These are phyloP conservation scores for Notothenia rossii DNA, from an alignment of 2,113 vertebrate species.

Conservation along the genomic window DNA sequence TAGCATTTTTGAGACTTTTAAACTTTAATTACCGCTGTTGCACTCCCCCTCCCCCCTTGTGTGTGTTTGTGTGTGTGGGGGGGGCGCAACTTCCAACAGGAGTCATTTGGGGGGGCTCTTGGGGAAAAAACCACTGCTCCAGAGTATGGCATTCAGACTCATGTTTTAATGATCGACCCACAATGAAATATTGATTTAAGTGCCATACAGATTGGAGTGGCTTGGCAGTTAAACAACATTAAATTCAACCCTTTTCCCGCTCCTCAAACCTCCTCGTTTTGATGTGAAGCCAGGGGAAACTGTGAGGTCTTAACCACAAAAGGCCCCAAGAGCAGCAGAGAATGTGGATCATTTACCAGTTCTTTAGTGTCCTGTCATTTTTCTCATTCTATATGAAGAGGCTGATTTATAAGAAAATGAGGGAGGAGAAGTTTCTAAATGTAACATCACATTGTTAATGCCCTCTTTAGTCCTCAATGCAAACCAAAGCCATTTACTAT, in stretches of 20 bases:
- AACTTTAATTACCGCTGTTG: too few species aligned
- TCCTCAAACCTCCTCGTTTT: conserved; percentile 20
- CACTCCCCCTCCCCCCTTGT: too few species aligned
- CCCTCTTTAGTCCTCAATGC: conserved; percentile 4
- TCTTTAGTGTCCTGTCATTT: conserved; percentile 48
- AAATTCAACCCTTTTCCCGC: conserved; percentile 46
- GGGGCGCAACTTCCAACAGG: too few species aligned
- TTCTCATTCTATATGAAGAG: conserved; percentile 27
- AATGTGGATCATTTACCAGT: conserved; percentile 67
- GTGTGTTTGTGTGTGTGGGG: too few species aligned
- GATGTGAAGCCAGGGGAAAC: conserved; percentile 26
- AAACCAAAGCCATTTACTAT: too few species aligned
- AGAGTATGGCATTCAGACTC: conserved; percentile 69
- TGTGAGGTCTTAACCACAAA: conserved; percentile 31
- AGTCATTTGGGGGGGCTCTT: too few species aligned
- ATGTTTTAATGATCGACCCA: conserved; percentile 78
- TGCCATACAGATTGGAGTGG: conserved; percentile 52
- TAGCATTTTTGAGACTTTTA: too few species aligned
- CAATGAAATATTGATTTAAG: conserved; percentile 80
- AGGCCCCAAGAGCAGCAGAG: conserved; percentile 35
- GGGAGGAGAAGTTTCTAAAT: not conserved
- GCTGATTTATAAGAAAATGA: conserved; percentile 46
- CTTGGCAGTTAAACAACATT: conserved; percentile 65
- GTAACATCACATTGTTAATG: not conserved
- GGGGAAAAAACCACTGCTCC: conserved; percentile 16